Evolutionary conservation across 2,113 vertebrate species (phyloP).

Genomic region (Pseudopodoces humilis): DNA sequence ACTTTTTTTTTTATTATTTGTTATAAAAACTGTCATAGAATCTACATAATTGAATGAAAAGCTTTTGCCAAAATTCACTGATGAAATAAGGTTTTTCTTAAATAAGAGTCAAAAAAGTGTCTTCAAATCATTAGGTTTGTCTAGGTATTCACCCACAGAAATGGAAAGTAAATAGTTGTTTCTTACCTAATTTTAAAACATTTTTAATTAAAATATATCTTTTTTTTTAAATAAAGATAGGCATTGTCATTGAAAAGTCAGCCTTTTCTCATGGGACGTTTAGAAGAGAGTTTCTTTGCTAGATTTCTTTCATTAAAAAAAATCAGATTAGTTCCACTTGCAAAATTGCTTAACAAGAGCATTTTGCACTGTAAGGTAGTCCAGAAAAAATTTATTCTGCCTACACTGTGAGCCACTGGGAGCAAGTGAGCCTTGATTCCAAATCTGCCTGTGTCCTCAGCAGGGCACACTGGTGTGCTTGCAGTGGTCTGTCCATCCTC

Average conservation of each 20-base stretch:
- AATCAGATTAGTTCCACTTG: not conserved
- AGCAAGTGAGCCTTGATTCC: not conserved
- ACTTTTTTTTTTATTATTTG: not conserved
- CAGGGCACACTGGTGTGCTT: too few species aligned
- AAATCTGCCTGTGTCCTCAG: not conserved
- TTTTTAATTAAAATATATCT: not conserved
- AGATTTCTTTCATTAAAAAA: not conserved
- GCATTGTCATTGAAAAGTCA: not conserved
- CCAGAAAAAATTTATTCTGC: not conserved
- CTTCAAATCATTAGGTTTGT: not conserved
- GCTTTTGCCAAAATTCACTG: not conserved
- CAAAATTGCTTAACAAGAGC: not conserved
- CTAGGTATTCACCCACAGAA: not conserved
- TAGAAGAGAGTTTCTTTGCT: not conserved
- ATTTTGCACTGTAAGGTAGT: not conserved
- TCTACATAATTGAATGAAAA: not conserved
- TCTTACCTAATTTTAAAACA: not conserved
- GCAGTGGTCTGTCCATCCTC: not conserved
- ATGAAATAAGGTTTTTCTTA: not conserved
- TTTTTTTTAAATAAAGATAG: not conserved
- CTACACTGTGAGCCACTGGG: not conserved
- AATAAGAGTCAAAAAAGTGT: not conserved
- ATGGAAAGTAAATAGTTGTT: fast-evolving
- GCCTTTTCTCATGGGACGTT: not conserved
- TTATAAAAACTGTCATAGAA: not conserved